A percentile compares a stretch with the other conserved stretches of the same genome.
These are phyloP conservation scores for Sminthurides aquaticus DNA, from an alignment of 2,888 invertebrate species.

Conservation along the genomic window DNA sequence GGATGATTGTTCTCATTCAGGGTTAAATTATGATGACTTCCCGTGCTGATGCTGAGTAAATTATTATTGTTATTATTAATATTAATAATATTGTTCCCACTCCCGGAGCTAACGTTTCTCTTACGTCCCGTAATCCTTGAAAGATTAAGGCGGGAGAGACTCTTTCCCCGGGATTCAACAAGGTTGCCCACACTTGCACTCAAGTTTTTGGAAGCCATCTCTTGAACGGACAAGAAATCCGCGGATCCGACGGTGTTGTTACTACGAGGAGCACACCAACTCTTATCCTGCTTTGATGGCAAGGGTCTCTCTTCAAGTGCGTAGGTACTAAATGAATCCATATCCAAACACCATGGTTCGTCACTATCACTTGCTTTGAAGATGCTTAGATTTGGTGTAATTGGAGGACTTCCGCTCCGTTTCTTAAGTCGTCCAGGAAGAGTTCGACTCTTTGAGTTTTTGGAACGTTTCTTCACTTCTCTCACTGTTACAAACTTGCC, in stretches of 20 bases:
- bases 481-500: slow-evolving; percentile 29
- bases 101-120: neutral
- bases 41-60: neutral
- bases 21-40: neutral
- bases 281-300: neutral
- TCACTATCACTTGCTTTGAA: slow-evolving; percentile 33
- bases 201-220: neutral
- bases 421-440: slow-evolving; percentile 36
- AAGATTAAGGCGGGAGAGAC: neutral
- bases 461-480: slow-evolving; percentile 42
- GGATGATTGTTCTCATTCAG: no score
- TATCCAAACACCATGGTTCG: slow-evolving; percentile 39
- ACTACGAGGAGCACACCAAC: slow-evolving; percentile 22
- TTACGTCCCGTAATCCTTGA: neutral
- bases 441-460: slow-evolving; percentile 39
- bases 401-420: slow-evolving; percentile 17
- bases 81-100: no score
- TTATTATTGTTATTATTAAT: neutral
- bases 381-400: slow-evolving; percentile 33
- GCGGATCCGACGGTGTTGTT: slow-evolving; percentile 12
- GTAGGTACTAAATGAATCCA: slow-evolving; percentile 41
- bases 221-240: neutral
- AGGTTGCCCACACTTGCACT: neutral
- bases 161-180: neutral
- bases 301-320: slow-evolving; percentile 22